A percentile compares a stretch with the other conserved stretches of the same genome.
These are phyloP conservation scores for Clarias laeviceps DNA, from an alignment of 2,797 vertebrate species.

Conservation along the genomic window DNA sequence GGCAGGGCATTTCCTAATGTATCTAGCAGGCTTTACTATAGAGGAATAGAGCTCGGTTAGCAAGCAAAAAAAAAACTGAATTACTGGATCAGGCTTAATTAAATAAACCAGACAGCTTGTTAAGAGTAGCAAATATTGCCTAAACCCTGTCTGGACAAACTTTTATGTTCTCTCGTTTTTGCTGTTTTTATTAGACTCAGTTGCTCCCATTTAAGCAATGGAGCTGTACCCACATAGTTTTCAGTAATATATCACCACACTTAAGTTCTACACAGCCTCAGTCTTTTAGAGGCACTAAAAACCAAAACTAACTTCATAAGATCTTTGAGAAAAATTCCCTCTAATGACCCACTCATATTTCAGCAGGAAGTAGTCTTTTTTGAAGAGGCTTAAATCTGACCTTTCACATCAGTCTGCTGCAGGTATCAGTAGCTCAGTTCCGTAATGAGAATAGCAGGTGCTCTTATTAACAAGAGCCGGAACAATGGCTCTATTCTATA, in stretches of 20 bases:
- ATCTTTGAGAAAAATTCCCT: slow-evolving; percentile 33
- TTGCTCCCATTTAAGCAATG: slow-evolving; percentile 18
- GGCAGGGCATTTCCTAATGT: slow-evolving; percentile 44
- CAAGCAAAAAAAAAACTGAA: neutral
- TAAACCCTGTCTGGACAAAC: slow-evolving; percentile 11
- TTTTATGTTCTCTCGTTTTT: neutral
- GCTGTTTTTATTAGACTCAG: slow-evolving; percentile 34
- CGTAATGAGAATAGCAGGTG: slow-evolving; percentile 54
- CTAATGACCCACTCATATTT: slow-evolving; percentile 48
- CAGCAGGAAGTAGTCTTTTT: slow-evolving; percentile 44
- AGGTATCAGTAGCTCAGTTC: slow-evolving; percentile 49
- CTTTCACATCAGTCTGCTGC: slow-evolving; percentile 43
- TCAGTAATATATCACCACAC: slow-evolving; percentile 16
- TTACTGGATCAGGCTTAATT: slow-evolving; percentile 28
- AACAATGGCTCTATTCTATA: slow-evolving; percentile 58
- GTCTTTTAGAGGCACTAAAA: slow-evolving; percentile 37
- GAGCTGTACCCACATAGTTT: neutral
- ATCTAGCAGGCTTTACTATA: slow-evolving; percentile 44
- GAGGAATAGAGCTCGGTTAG: neutral
- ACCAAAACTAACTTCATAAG: slow-evolving; percentile 21
- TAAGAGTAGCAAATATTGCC: slow-evolving; percentile 25
- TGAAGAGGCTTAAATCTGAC: slow-evolving; percentile 45
- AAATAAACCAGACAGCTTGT: slow-evolving; percentile 4
- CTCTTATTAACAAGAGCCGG: slow-evolving; percentile 39
- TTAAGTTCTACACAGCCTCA: neutral